Percentiles rank a stretch among this genome's conserved stretches.
Evolutionary conservation across 2,888 invertebrate species (phyloP).

Genomic region (Cephalotes varians): DNA sequence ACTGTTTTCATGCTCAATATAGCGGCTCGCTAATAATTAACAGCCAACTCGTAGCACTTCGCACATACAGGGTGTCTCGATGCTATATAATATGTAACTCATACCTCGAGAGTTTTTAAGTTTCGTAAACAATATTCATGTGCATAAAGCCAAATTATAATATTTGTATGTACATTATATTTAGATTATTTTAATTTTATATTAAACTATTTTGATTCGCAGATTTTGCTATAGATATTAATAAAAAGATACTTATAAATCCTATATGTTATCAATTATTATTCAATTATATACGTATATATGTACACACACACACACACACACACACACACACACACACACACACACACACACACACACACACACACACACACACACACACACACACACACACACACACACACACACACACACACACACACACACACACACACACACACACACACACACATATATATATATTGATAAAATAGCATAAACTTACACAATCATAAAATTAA

Average conservation of each 20-base stretch:
- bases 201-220: background rate
- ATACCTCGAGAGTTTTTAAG: background rate
- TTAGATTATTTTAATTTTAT: background rate
- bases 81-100: background rate
- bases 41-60: slow-evolving; percentile 68
- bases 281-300: background rate
- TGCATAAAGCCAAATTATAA: background rate
- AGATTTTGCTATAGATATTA: background rate
- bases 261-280: background rate
- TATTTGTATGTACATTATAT: background rate
- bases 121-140: background rate
- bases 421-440: no score
- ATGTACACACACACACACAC: no score
- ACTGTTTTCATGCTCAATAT: slow-evolving; percentile 85
- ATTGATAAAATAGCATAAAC: background rate
- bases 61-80: slow-evolving; percentile 70
- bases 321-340: no score
- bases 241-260: background rate
- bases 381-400: no score
- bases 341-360: no score
- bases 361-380: no score
- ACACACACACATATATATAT: no score
- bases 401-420: no score
- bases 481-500: background rate
- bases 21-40: slow-evolving; percentile 83